These are phyloP conservation scores for Bombycilla garrulus DNA, from an alignment of 2,113 vertebrate species.

Conservation along the genomic window DNA sequence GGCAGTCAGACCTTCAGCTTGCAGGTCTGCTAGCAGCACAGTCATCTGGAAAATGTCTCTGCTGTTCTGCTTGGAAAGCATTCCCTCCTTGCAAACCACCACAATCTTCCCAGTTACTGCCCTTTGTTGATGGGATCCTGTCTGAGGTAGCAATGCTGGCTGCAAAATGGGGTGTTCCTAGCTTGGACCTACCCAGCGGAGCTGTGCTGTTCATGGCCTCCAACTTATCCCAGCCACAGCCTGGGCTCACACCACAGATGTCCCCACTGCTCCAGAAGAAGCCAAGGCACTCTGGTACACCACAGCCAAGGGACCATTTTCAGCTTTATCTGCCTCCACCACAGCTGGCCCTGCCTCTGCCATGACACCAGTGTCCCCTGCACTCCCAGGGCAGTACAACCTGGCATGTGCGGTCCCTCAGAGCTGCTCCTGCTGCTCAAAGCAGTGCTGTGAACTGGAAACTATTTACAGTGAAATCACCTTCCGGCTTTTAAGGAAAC, in stretches of 20 bases:
- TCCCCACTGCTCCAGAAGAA: neutral
- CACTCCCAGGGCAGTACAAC: accelerated
- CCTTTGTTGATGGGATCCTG: neutral
- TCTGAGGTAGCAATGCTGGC: neutral
- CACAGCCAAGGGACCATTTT: neutral
- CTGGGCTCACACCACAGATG: neutral
- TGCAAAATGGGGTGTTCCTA: neutral
- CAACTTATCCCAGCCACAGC: neutral
- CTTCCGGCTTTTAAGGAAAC: neutral
- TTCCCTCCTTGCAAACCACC: neutral
- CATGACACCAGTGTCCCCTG: accelerated
- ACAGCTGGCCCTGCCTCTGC: neutral
- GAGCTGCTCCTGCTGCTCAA: neutral
- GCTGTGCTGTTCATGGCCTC: neutral
- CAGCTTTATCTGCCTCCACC: neutral
- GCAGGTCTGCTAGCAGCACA: neutral
- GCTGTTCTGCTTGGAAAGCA: neutral
- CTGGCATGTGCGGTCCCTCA: accelerated
- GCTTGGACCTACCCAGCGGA: neutral
- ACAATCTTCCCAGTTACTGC: neutral
- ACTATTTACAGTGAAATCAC: neutral
- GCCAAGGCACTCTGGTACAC: neutral
- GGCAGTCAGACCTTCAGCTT: neutral
- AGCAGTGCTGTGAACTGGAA: neutral
- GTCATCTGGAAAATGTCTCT: neutral